phyloP scores from a whole-genome alignment of 2,113 vertebrate species.

The Atherinomorus stipes region DNA sequence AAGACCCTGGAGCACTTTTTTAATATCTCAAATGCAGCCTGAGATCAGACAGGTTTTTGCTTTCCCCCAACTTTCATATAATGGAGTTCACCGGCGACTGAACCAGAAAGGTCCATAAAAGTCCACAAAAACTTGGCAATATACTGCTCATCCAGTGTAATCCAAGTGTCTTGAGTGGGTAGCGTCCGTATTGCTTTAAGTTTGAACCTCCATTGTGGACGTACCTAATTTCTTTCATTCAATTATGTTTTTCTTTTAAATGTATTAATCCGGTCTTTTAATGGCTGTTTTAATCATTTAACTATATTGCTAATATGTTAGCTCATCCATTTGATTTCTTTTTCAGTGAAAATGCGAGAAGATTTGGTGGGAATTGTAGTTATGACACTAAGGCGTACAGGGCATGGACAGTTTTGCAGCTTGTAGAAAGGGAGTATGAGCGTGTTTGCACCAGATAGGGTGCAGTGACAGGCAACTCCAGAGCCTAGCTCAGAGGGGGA shows the following conservation, averaged over 20 bases:
- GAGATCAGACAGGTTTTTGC: no score
- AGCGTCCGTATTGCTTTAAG: no score
- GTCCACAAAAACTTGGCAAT: no score
- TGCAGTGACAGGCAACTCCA: constrained; percentile 58
- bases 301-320: background rate
- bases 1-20: no score
- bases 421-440: constrained; percentile 50
- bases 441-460: constrained; percentile 60
- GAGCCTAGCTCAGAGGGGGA: constrained; percentile 55
- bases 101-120: no score
- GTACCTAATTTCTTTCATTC: background rate
- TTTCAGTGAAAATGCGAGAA: constrained; percentile 1
- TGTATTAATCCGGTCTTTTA: background rate
- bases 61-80: no score
- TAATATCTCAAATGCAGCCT: no score
- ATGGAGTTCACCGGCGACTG: no score
- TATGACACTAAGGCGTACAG: constrained; percentile 31
- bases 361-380: constrained; percentile 22
- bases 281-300: background rate
- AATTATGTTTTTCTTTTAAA: background rate
- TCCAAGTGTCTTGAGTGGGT: no score
- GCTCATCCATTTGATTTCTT: background rate
- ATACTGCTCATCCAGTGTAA: no score
- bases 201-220: background rate
- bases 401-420: constrained; percentile 58